A percentile compares a stretch with the other conserved stretches of the same genome.
Evolutionary conservation across 2,888 invertebrate genomes (phyloP).

Genomic region (Nomada fabriciana): DNA sequence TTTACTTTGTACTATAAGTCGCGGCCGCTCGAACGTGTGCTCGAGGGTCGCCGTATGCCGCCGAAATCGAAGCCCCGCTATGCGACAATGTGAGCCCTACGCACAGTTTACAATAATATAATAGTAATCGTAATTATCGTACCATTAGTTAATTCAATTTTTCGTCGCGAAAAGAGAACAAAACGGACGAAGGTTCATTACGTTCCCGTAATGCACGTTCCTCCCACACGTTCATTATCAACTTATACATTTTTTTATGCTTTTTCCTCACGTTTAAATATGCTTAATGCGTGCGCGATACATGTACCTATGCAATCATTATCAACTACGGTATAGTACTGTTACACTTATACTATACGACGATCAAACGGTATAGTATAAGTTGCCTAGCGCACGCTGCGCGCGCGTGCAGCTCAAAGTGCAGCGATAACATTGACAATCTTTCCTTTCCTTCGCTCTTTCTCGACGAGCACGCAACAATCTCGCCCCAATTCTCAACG

Average conservation of each 20-base stretch:
- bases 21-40: slow-evolving; percentile 64
- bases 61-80: slow-evolving; percentile 77
- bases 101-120: slow-evolving; percentile 45
- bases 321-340: slow-evolving; percentile 72
- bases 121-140: slow-evolving; percentile 35
- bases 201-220: slow-evolving; percentile 1
- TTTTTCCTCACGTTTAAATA: slow-evolving; percentile 67
- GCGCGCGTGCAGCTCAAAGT: slow-evolving; percentile 45
- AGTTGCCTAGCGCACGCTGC: slow-evolving; percentile 60
- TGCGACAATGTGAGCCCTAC: slow-evolving; percentile 69
- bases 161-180: slow-evolving; percentile 23
- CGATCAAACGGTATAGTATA: slow-evolving; percentile 74
- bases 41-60: slow-evolving; percentile 63
- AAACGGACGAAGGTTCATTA: slow-evolving; percentile 18
- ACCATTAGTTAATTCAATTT: slow-evolving; percentile 21
- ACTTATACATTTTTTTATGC: slow-evolving; percentile 37
- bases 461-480: slow-evolving; percentile 25
- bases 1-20: slow-evolving; percentile 84
- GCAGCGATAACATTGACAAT: slow-evolving; percentile 64
- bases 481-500: background rate
- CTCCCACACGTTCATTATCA: slow-evolving; percentile 2
- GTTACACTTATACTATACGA: slow-evolving; percentile 73
- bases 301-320: slow-evolving; percentile 72
- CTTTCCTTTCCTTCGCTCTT: slow-evolving; percentile 26
- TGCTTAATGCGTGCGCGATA: slow-evolving; percentile 70